Base-by-base conservation (phyloP, 2,113 vertebrate genomes). In the Scomber japonicus region DNA sequence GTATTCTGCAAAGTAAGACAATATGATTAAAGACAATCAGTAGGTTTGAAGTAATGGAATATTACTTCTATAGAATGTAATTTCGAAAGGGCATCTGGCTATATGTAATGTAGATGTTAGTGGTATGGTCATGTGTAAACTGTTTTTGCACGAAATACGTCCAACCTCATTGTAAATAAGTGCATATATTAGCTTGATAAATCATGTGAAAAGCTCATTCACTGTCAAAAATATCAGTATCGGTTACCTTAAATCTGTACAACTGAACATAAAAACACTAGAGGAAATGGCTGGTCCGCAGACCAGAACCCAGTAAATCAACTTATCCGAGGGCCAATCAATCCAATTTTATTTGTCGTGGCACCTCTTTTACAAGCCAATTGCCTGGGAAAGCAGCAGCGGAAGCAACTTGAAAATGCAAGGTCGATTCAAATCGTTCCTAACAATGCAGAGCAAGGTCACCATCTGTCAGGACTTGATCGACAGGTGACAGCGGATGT, bases 401-500 rank as follows among this genome's bases (percentile, higher is more conserved):
- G 45, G 75, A 89, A 79, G 84, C 85, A 90, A 81, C 84, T 87
- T 88, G 61, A 89, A 90, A 91, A 87, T 56, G 75, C 86, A 86
- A 89, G 88, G 85, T 93, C 86, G 77, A 91, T 90, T 88, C 77
- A 77, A 80, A 87, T 83, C 7, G 60, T 88, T 87, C 81, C 80
- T 67, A 91, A 90, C 88, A 91, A 93, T 77, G 81, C 83, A 59
- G 67, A 51, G 65, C 90, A 93, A 94, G 91, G 94, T 93, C 93
- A 87, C 73, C n/a, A 82, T 80, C 86, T 63, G 80, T 92, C 91
- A 89, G 74, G 44, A 21, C 35, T 66, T 92, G 93, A 95, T 88
- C 93, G 93, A 89, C 94, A 94, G 86, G 80, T 94, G 92, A 93
- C 91, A 93, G 92, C 54, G 66, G 82, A 88, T 81, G 84, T 82